Evolutionary conservation across 2,113 vertebrate species (phyloP).

Genomic region (Calonectris borealis): DNA sequence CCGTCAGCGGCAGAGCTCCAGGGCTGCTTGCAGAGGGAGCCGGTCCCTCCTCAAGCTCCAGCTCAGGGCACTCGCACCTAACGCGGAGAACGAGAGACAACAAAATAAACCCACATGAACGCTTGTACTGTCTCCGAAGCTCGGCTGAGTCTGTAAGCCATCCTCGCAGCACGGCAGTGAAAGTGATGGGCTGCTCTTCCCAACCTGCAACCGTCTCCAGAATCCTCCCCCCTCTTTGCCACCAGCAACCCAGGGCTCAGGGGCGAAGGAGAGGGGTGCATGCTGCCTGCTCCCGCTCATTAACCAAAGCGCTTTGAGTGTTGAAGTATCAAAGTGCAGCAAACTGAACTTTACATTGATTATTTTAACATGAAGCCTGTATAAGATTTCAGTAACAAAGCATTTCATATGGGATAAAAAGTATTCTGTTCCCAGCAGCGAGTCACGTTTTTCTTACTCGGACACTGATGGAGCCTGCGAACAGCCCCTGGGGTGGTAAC

Average conservation of each 20-base stretch:
- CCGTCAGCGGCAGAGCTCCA: not conserved
- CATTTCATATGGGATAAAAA: not conserved
- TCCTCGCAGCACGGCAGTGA: not conserved
- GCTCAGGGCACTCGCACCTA: not conserved
- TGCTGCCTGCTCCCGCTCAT: not conserved
- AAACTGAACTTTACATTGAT: not conserved
- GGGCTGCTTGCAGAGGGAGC: not conserved
- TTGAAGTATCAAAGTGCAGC: not conserved
- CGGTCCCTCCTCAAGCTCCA: fast-evolving
- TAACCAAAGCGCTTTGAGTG: not conserved
- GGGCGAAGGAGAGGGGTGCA: not conserved
- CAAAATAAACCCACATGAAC: not conserved
- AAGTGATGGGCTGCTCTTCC: not conserved
- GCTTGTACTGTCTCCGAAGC: not conserved
- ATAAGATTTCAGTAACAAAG: not conserved
- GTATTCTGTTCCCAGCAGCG: not conserved
- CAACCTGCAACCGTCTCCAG: not conserved
- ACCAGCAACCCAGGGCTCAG: not conserved
- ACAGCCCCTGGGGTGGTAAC: fast-evolving
- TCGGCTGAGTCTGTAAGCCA: not conserved
- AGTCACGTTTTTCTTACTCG: not conserved
- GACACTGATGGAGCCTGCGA: not conserved
- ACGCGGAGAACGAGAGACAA: fast-evolving
- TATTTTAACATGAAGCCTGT: not conserved
- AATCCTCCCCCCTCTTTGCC: not conserved